Evolutionary conservation across 2,888 invertebrate genomes (phyloP), one percentile per base, ranked within the genome.

Genomic region (Steromphala cineraria): DNA sequence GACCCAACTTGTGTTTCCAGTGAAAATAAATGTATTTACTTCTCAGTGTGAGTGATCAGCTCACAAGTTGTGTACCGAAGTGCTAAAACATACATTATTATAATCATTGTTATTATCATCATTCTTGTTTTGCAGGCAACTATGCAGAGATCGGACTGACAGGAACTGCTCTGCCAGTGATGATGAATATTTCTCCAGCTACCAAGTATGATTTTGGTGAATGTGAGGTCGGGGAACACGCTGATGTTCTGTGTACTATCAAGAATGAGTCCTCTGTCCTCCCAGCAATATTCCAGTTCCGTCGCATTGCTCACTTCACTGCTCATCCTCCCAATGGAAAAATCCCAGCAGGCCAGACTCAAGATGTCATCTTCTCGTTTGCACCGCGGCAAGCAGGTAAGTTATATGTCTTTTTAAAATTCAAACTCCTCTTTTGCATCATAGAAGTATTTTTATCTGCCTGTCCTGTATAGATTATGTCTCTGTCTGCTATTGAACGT

Each of bases 111-210:
- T n/a, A n/a, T 36, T 55, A 7, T 19, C n/a, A 19, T 13, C n/a
- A 19, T 36, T 67, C 74, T 24, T 67, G 75, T 19, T 24, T 82
- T 84, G 21, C 84, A 90, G 89, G 85, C 67, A 84, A 83, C 7
- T 87, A 85, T 81, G 86, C 91, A 19, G 93, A 93, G 85, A 86
- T 93, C n/a, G 93, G 93, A 0, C 83, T 93, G 83, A 92, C 92
- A 7, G 93, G 91, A n/a, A 93, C 93, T 56, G 93, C 93, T 0
- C 85, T 93, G 28, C 93, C 93, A 5, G 93, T 93, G 2, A 82
- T 92, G 31, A 80, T 93, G 53, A 85, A 87, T 56, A 88, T 93
- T 13, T 88, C 89, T 7, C 92, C 93, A 8, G 85, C 89, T n/a
- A 84, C 84, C 28, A 89, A 88, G 76, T 90, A 89, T 81, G 91